Evolutionary conservation across 2,888 invertebrate species (phyloP), one percentile per base, ranked within the genome.

Genomic region (Chrysodeixis includens): DNA sequence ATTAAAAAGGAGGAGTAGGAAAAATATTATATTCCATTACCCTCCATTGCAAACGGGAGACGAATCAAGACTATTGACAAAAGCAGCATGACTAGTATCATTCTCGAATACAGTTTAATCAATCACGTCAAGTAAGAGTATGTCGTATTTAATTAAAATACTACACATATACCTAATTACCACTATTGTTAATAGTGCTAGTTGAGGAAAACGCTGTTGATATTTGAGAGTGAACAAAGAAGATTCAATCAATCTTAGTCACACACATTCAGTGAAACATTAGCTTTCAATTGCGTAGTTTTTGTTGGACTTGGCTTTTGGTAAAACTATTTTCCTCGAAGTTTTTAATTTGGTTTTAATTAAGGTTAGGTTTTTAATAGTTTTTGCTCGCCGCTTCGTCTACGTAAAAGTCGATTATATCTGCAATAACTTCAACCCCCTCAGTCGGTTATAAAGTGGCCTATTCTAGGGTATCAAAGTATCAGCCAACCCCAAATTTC

Each of bases 221-320:
- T 26, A 26, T 40, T 9, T 30, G 3, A 10, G 32, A 32, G 26
- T 32, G 10, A 18, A 52, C 59, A 55, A 46, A 63, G 52, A 56
- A 49, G 59, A 61, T 12, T 56, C 54, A 59, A 79, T 80, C 58
- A 71, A 70, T 76, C 63, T 66, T 54, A 18, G 54, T 53, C 62
- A 40, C 63, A 73, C 60, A 64, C 56, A 71, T 59, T 44, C 46
- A 30, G 35, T 58, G 53, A 49, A 9, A 65, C 26, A 56, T 59
- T 64, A 56, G 40, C 30, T 66, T 68, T 69, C 68, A 66, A 65
- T 76, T 66, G 61, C 26, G 32, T 40, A 49, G 2, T 62, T 80
- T 65, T 80, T 66, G 56, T 30, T 12, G 0, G 30, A 56, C 7
- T 59, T 58, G 40, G 54, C 64, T 79, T 76, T 69, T 63, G 32